Evolutionary conservation across 2,113 vertebrate genomes (phyloP), one percentile per base, ranked within the genome.

Genomic region (Poecile atricapillus): DNA sequence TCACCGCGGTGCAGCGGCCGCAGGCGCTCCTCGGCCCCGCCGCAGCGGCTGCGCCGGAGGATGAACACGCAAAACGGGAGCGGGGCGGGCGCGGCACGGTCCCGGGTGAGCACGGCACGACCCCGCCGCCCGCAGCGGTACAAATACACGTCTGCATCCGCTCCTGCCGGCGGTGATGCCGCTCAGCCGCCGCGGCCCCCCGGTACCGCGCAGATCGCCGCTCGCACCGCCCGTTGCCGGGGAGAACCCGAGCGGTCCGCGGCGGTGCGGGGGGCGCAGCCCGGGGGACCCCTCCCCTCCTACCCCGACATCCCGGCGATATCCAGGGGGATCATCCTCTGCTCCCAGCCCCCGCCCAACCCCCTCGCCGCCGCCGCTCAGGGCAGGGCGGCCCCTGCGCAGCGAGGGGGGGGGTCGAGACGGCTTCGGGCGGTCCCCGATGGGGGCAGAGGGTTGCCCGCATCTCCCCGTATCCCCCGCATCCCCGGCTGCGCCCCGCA

Each of bases 61-160:
- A 93, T 93, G 94, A 88, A 67, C 63, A 91, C 69, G 83, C 94
- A 95, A 77, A 95, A 90, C 9, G 37, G 67, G 35, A 25, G 60
- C 15, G 6, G 20, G 20, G 60, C 41, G 83, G 47, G 56, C 21
- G 23, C 58, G 58, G 33, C 22, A 1, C 33, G 41, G 76, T 37
- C 28, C 44, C 18, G 55, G 43, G 15, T 4, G 30, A 14, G 73
- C 50, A 9, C 28, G 33, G 49, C 81, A 44, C 44, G 44, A 41
- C 63, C 63, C 68, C 6, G 27, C 25, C 16, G 28, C 37, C 63
- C 56, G 77, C 53, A 14, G 13, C 33, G 39, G 3, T 9, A 39
- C 68, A 12, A 64, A 55, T 2, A 22, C 69, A 16, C 59, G 69
- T 46, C 68, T 5, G 68, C 31, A 53, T 62, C 58, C 47, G 68